Evolutionary conservation across 2,113 vertebrate species (phyloP).

Genomic region (Anolis sagrei): DNA sequence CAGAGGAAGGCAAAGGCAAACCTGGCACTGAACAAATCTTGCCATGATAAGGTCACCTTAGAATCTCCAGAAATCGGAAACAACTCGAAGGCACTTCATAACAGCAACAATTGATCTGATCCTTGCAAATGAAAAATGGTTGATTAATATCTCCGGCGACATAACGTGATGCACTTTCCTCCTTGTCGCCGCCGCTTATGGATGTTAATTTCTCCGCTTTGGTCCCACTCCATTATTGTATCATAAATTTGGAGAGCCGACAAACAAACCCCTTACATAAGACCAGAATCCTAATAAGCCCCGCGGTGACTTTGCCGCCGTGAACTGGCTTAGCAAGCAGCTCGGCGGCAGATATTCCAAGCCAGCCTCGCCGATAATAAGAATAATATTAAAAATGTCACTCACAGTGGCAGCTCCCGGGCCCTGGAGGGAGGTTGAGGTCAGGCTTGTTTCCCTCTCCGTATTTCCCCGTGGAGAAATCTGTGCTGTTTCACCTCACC

Average conservation of each 20-base stretch:
- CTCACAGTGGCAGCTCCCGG: slow-evolving; percentile 35
- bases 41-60: too few species aligned
- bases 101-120: too few species aligned
- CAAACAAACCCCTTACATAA: not conserved
- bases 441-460: not conserved
- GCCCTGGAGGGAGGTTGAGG: not conserved
- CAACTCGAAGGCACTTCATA: too few species aligned
- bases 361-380: not conserved
- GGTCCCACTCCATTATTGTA: too few species aligned
- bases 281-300: not conserved
- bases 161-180: not conserved
- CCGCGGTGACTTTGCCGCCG: not conserved
- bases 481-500: not conserved
- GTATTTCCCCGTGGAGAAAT: not conserved
- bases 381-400: slow-evolving; percentile 15
- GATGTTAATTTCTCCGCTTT: too few species aligned
- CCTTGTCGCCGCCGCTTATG: not conserved
- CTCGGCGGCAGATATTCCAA: not conserved
- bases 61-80: too few species aligned
- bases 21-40: too few species aligned
- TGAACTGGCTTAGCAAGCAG: not conserved
- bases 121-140: too few species aligned
- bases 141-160: too few species aligned
- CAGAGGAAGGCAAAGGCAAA: too few species aligned
- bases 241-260: too few species aligned